Conservation (phyloP, 2,888 invertebrate species). For the Cryptophagus acutangulus region DNA sequence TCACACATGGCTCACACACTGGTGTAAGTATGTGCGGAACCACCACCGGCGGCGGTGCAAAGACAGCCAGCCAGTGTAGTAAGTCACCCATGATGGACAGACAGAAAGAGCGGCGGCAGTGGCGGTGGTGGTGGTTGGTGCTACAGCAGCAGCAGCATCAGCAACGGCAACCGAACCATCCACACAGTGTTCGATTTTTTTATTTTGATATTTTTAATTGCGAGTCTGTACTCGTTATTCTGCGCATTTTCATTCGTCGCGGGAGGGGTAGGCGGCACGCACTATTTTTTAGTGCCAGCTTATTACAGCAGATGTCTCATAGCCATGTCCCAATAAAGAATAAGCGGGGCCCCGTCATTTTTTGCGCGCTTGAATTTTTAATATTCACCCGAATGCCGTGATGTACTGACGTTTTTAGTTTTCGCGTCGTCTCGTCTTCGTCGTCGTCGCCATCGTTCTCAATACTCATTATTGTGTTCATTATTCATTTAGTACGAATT, state of each 20-base stretch:
- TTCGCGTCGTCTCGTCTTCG: slow-evolving; percentile 19
- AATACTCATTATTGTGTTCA: no score
- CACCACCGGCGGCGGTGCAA: no score
- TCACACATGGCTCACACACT: no score
- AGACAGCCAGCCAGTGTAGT: no score
- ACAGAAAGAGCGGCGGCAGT: no score
- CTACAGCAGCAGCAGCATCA: no score
- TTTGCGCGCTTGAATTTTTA: slow-evolving; percentile 50
- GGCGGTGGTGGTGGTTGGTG: no score
- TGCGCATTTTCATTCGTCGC: slow-evolving; percentile 55
- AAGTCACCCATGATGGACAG: no score
- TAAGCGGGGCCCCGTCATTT: slow-evolving; percentile 46
- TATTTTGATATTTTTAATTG: slow-evolving; percentile 56
- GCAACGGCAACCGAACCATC: no score
- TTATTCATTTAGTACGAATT: no score
- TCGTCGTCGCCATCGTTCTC: no score
- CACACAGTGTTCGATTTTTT: slow-evolving; percentile 47
- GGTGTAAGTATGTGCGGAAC: no score
- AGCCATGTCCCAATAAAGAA: slow-evolving; percentile 53
- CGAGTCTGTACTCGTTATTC: slow-evolving; percentile 55
- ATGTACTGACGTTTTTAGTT: slow-evolving; percentile 38
- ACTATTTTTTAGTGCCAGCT: slow-evolving; percentile 62
- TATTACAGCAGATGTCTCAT: slow-evolving; percentile 63
- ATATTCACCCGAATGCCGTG: slow-evolving; percentile 45
- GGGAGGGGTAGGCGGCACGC: slow-evolving; percentile 53